Conservation (phyloP, 2,797 vertebrate species). For the Galaxias olidus region DNA sequence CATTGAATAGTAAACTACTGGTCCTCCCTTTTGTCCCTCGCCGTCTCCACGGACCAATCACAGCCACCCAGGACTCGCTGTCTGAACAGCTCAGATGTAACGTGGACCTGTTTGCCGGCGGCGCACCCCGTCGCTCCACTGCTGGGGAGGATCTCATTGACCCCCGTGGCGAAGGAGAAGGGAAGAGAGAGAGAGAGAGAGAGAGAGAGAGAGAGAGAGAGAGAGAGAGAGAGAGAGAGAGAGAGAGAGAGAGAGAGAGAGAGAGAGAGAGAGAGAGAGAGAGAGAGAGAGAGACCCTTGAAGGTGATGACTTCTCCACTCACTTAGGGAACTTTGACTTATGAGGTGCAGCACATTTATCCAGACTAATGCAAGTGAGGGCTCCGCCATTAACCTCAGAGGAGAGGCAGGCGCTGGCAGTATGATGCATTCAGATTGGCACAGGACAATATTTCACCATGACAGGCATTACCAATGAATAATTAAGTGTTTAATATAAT, state of each 20-base stretch:
- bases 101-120: not conserved
- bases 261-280: constrained; percentile 24
- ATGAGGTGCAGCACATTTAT: constrained; percentile 76
- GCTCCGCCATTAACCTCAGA: constrained; percentile 88
- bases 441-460: constrained; percentile 87
- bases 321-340: constrained; percentile 75
- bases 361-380: constrained; percentile 81
- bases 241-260: constrained; percentile 33
- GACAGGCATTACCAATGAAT: constrained; percentile 94
- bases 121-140: constrained; percentile 22
- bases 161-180: constrained; percentile 45
- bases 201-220: not conserved
- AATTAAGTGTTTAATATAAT: constrained; percentile 98
- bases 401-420: constrained; percentile 75
- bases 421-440: constrained; percentile 85
- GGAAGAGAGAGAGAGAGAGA: constrained; percentile 18
- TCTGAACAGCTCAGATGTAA: not conserved
- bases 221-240: constrained; percentile 4
- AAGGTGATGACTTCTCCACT: constrained; percentile 69
- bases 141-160: constrained; percentile 58
- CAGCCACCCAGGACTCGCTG: constrained; percentile 62
- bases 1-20: constrained; percentile 56
- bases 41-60: not conserved
- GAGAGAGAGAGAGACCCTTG: constrained; percentile 29
- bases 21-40: constrained; percentile 63